Percentiles rank a stretch among this genome's conserved stretches.
Conservation (phyloP, 2,888 invertebrate species). For the Heliconius ethilla region DNA sequence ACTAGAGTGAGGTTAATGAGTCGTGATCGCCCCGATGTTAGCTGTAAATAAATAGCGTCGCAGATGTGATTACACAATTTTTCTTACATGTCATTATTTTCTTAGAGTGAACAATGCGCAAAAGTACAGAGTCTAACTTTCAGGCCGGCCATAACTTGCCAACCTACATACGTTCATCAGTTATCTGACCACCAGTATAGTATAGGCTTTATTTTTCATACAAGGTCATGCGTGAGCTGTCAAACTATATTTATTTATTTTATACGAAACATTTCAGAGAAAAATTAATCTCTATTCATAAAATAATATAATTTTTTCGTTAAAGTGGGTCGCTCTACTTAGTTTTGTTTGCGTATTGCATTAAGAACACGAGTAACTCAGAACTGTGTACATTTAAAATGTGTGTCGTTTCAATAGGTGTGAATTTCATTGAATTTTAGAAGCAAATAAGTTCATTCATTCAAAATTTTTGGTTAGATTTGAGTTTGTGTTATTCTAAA, state of each 20-base stretch:
- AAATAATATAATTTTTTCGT: slow-evolving; percentile 11
- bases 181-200: slow-evolving; percentile 3
- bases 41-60: too few relatives aligned
- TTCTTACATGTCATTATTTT: too few relatives aligned
- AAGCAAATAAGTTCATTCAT: slow-evolving; percentile 6
- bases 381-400: slow-evolving; percentile 23
- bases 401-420: slow-evolving; percentile 24
- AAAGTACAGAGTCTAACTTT: too few relatives aligned
- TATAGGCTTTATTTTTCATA: slow-evolving; percentile 6
- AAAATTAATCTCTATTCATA: slow-evolving; percentile 15
- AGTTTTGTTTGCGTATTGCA: slow-evolving; percentile 18
- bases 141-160: background rate
- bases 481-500: background rate
- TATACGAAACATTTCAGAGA: background rate
- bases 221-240: slow-evolving; percentile 15
- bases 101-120: too few relatives aligned
- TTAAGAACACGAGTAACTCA: slow-evolving; percentile 17
- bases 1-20: too few relatives aligned
- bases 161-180: background rate
- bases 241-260: slow-evolving; percentile 13
- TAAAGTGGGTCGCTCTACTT: slow-evolving; percentile 24
- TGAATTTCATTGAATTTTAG: slow-evolving; percentile 22
- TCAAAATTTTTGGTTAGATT: background rate
- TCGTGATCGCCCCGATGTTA: too few relatives aligned
- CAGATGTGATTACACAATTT: too few relatives aligned